Base-by-base conservation (phyloP, 2,113 vertebrate genomes). In the Apodemus speciosus region DNA sequence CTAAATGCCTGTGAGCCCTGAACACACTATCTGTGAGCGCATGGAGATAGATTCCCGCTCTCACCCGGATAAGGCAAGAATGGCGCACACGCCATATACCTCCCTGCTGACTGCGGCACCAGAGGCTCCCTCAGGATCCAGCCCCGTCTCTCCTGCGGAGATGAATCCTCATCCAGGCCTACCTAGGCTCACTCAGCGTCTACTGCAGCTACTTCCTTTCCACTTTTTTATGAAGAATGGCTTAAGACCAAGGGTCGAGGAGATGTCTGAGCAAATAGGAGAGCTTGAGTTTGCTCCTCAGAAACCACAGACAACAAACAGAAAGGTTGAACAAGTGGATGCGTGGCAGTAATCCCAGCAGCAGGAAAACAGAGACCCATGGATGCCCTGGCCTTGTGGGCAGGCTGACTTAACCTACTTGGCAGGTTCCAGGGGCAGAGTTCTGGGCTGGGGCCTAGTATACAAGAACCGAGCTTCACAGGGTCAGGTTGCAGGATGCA, bases 21-120 rank as follows among this genome's bases (percentile, higher is more conserved):
- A 58, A 27, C 3, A 7, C 23, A 4, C 4, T 9, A 58, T 20
- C 51, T 5, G 32, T 11, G 4, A 58, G 51, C n/a, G 13, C 0
- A 0, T 13, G 30, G 7, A 56, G 20, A 40, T 23, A 56, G 32
- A 56, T 23, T 10, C 69, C 3, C 9, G 16, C 38, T 53, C 21
- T 43, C 64, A 49, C 18, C 9, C 7, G 1, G 32, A 13, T 13
- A 69, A 20, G 21, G 18, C 43, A 49, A 23, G 43, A 21, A 68
- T 4, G 0, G 62, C 51, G 18, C 30, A 35, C 0, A 18, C 7
- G 6, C 0, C 0, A 8, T 27, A 6, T 14, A 46, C 38, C 25
- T 18, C 6, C 0, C 0, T 18, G 69, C 5, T 6, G 40, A 53
- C 25, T 23, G 25, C 9, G 2, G 6, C 0, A 0, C 9, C 3